Evolutionary conservation across 2,888 invertebrate genomes (phyloP), one percentile per base, ranked within the genome.

Genomic region (Dynastes hyllus): DNA sequence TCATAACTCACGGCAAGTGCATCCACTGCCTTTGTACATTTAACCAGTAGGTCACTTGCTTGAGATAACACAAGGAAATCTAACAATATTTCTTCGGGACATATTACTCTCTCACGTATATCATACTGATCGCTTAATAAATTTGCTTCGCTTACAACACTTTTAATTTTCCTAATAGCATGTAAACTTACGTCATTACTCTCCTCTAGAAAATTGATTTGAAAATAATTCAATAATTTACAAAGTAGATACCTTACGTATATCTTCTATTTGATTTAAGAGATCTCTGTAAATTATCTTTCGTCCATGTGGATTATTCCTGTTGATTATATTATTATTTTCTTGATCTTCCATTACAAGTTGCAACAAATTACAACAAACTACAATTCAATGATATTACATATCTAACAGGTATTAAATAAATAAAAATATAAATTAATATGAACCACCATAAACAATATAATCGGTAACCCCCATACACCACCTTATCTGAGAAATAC

Each of bases 1-100:
- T 92, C 90, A 80, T 92, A 92, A 0, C 88, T 87, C 78, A 91
- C 89, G 22, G 88, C 87, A 79, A 90, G 90, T 40, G 87, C 84
- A 82, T 88, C 86, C 9, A 89, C 84, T 58, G 86, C 84, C 81
- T 87, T 83, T 16, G 87, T 82, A 79, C 87, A 87, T 81, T 87
- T 87, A 69, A 86, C 85, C 63, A 88, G 81, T 45, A 87, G 78
- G 58, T 81, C 82, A 81, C 88, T 88, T 55, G 86, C 84, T 67
- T 87, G 85, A n/a, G 87, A 86, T 29, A 88, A 77, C 8, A 88
- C 85, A 78, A 83, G 82, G 37, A 85, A 85, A 83, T 88, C 87
- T 66, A 88, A 82, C 71, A 87, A 81, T 50, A 87, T 88, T 83
- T 89, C 88, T 80, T 88, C 87, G 11, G 87, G 84, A 83, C 87